Evolutionary conservation across 2,888 invertebrate genomes (phyloP), one percentile per base, ranked within the genome.

Genomic region (Therioaphis trifolii): DNA sequence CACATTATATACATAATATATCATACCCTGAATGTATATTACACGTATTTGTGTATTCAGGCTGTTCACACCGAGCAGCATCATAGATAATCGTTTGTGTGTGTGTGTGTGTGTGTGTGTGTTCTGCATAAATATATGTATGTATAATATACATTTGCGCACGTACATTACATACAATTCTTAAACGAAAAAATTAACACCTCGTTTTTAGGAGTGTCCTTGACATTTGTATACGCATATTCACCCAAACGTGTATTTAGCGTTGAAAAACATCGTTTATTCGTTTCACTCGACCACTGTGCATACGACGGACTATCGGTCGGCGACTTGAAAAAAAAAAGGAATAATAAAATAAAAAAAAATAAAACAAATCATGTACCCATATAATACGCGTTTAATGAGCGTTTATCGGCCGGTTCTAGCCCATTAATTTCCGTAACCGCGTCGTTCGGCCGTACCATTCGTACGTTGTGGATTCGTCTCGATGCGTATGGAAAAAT

Each of bases 11-110:
- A 7, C 43, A 9, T 46, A 69, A 43, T 46, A 69, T 69, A 69
- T 15, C 14, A 15, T 15, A 58, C 4, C 12, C 24, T 11, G 12
- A 4, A n/a, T n/a, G n/a, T n/a, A n/a, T n/a, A n/a, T n/a, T n/a
- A 21, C 4, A 21, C 24, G 29, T 72, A 72, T 72, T 72, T 43
- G 49, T 72, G 52, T n/a, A n/a, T n/a, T n/a, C 29, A 29, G 49
- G 49, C 71, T 49, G 27, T 71, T 49, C 27, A n/a, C 46, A 4
- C 46, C 29, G 4, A 7, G 7, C 15, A 40, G 14, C 21, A 40
- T 43, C 27, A 69, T 43, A n/a, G n/a, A n/a, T n/a, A n/a, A n/a
- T n/a, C n/a, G 24, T 69, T 69, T 43, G 69, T 69, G 43, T 43
- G 9, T 43, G 24, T 5, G 3, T n/a, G n/a, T n/a, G n/a, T n/a